These are phyloP conservation scores for Atherix ibis DNA, from an alignment of 2,888 invertebrate genomes.

Conservation along the genomic window DNA sequence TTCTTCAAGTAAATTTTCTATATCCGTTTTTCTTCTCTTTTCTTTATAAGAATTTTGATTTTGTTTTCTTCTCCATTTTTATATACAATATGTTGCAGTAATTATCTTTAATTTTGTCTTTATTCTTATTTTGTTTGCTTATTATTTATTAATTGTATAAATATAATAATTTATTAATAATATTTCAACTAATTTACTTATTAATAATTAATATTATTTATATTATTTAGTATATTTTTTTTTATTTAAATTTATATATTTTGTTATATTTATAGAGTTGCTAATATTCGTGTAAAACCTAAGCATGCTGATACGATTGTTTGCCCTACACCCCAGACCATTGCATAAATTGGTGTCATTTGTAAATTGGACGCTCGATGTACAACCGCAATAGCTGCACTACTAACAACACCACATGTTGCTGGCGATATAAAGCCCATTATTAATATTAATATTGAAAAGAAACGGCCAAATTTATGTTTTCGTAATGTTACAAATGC, in stretches of 20 bases:
- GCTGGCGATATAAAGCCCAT: conserved; percentile 84
- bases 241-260: conserved; percentile 5
- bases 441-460: conserved; percentile 70
- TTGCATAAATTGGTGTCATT: conserved; percentile 82
- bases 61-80: too few relatives aligned
- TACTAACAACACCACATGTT: conserved; percentile 74
- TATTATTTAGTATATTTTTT: conserved; percentile 1
- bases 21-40: too few relatives aligned
- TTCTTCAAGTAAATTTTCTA: too few relatives aligned
- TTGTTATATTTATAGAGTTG: conserved; percentile 78
- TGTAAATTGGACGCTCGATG: conserved; percentile 77
- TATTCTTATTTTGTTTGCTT: too few relatives aligned
- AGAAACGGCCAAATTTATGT: conserved; percentile 90
- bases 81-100: too few relatives aligned
- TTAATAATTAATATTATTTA: background rate
- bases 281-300: conserved; percentile 84
- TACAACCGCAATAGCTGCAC: conserved; percentile 86
- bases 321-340: conserved; percentile 91
- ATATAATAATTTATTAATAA: too few relatives aligned
- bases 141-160: too few relatives aligned
- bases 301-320: conserved; percentile 77
- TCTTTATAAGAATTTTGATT: too few relatives aligned
- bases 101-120: too few relatives aligned
- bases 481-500: conserved; percentile 83
- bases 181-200: too few relatives aligned